Conservation (phyloP, 2,888 invertebrate species). For the Lithophane ornitopus region DNA sequence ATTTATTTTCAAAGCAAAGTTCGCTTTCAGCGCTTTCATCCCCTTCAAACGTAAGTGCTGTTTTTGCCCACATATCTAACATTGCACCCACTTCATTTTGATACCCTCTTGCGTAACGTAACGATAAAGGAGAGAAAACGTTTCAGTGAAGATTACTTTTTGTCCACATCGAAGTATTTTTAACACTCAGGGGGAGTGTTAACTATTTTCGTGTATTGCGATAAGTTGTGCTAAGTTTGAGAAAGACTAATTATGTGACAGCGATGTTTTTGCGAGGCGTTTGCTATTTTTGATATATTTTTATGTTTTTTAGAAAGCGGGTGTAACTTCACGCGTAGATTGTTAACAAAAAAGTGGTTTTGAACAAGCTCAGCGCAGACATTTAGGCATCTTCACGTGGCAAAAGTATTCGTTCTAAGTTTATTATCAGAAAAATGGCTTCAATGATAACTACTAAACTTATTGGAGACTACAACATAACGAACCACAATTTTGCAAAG, state of each 20-base stretch:
- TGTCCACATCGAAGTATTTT: slow-evolving; percentile 57
- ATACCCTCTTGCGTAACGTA: slow-evolving; percentile 52
- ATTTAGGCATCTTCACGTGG: background rate
- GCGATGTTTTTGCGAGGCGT: slow-evolving; percentile 42
- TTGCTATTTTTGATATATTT: slow-evolving; percentile 54
- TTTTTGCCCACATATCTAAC: slow-evolving; percentile 50
- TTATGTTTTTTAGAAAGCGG: slow-evolving; percentile 35
- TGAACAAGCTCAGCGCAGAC: background rate
- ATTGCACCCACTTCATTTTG: slow-evolving; percentile 60
- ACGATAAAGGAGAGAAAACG: slow-evolving; percentile 55
- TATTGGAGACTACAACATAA: background rate
- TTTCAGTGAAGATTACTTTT: slow-evolving; percentile 59
- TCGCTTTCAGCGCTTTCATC: slow-evolving; percentile 57
- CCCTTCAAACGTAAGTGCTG: slow-evolving; percentile 38
- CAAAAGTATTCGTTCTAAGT: background rate
- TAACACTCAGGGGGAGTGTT: slow-evolving; percentile 63
- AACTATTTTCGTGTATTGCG: slow-evolving; percentile 64
- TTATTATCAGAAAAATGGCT: background rate
- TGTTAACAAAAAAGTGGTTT: slow-evolving; percentile 15
- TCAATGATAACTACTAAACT: background rate
- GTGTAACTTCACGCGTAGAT: slow-evolving; percentile 34
- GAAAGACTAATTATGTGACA: slow-evolving; percentile 63
- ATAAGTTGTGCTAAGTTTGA: slow-evolving; percentile 62
- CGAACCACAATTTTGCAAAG: background rate
- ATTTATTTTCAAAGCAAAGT: background rate